A percentile compares a stretch with the other conserved stretches of the same genome.
Conservation (phyloP, 2,797 vertebrate genomes). For the Ispidina lecontei region DNA sequence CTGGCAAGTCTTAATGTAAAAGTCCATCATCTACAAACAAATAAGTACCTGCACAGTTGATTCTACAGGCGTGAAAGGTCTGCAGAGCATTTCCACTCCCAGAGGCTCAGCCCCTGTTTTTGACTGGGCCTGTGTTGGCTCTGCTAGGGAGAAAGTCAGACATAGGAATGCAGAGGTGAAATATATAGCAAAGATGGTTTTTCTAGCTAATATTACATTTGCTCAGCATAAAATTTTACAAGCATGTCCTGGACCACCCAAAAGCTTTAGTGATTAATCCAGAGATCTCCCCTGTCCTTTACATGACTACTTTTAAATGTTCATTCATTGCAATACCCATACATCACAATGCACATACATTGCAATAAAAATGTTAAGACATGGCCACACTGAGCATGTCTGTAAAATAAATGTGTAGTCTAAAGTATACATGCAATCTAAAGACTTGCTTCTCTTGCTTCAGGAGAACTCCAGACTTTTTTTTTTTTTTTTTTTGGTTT, state of each 20-base stretch:
- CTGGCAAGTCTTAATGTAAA: slow-evolving; percentile 37
- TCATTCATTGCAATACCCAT: not conserved
- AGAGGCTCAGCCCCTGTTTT: not conserved
- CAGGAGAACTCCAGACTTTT: not conserved
- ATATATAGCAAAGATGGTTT: slow-evolving; percentile 9
- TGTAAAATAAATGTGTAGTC: not conserved
- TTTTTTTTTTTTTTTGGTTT: no score
- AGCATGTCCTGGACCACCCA: slow-evolving; percentile 17
- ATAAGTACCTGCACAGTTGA: not conserved
- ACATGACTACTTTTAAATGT: not conserved
- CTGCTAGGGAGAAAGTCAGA: not conserved
- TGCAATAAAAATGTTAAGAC: not conserved
- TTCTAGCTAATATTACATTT: slow-evolving; percentile 22
- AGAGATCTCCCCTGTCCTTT: not conserved
- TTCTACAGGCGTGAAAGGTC: not conserved
- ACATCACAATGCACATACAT: no score
- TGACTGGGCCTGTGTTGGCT: not conserved
- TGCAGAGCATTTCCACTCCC: not conserved
- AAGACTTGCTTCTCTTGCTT: slow-evolving; percentile 31
- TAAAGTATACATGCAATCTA: not conserved
- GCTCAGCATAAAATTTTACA: slow-evolving; percentile 11
- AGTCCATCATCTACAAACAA: not conserved
- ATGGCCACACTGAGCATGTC: not conserved
- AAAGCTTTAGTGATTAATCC: not conserved
- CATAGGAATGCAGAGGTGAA: not conserved